Conservation (phyloP, 2,113 vertebrate genomes). For the Tapirus terrestris region DNA sequence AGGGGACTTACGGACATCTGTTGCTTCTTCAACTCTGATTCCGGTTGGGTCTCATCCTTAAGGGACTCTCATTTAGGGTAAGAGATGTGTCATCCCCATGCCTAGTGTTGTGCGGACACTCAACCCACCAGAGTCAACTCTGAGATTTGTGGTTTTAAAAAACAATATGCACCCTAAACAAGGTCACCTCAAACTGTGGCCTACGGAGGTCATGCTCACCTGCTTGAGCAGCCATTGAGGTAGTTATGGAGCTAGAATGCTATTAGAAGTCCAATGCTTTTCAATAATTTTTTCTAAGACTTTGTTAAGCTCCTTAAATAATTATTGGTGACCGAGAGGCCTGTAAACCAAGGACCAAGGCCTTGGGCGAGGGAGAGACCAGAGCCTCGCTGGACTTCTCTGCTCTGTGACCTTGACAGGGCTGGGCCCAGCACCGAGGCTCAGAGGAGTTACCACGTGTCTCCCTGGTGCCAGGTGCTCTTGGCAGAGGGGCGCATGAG, state of each 20-base stretch:
- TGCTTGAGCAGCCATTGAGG: background rate
- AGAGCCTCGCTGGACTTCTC: no score
- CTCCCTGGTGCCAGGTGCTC: background rate
- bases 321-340: background rate
- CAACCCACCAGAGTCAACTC: background rate
- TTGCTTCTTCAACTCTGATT: background rate
- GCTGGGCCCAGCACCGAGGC: background rate
- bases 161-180: background rate
- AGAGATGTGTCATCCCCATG: background rate
- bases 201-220: background rate
- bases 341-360: background rate
- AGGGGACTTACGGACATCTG: background rate
- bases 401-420: background rate
- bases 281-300: background rate
- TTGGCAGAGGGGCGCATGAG: background rate
- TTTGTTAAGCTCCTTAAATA: background rate
- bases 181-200: background rate
- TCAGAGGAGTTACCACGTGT: no score
- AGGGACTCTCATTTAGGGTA: background rate
- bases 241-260: background rate
- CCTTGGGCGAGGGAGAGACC: background rate
- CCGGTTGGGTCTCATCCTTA: background rate
- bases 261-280: background rate
- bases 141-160: constrained; percentile 26
- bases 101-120: background rate